phyloP scores from a whole-genome alignment of 1,140 invertebrate species.

The Laodelphax striatellus region DNA sequence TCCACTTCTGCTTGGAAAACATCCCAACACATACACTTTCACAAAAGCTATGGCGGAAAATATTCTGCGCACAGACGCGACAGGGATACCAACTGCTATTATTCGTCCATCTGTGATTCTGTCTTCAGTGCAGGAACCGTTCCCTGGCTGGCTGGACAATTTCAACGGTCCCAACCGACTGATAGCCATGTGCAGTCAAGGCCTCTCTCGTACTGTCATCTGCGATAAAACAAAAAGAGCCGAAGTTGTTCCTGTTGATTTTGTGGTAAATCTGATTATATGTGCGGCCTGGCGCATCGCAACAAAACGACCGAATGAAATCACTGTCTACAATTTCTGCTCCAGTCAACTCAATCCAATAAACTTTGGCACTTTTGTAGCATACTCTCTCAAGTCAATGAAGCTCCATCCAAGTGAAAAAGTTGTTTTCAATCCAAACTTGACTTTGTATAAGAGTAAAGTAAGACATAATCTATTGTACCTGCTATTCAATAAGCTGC shows the following conservation, averaged over 20 bases:
- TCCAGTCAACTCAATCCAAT: slow-evolving; percentile 44
- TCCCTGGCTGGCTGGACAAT: slow-evolving; percentile 91
- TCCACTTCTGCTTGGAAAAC: slow-evolving; percentile 46
- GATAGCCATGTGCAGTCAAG: slow-evolving; percentile 73
- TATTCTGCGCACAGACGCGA: slow-evolving; percentile 47
- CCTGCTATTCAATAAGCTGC: slow-evolving; percentile 5
- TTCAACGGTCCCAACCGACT: slow-evolving; percentile 75
- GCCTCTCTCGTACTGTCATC: slow-evolving; percentile 73
- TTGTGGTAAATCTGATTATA: slow-evolving; percentile 79
- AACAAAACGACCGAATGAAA: slow-evolving; percentile 38
- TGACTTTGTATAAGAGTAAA: background rate
- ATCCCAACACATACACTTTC: slow-evolving; percentile 81
- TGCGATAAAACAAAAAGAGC: slow-evolving; percentile 58
- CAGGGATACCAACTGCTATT: slow-evolving; percentile 71
- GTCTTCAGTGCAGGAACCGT: slow-evolving; percentile 59
- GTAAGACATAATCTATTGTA: background rate
- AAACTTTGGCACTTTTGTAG: slow-evolving; percentile 1
- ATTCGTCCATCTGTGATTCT: slow-evolving; percentile 86
- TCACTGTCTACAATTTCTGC: slow-evolving; percentile 53
- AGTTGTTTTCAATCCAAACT: slow-evolving; percentile 4
- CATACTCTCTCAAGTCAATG: background rate
- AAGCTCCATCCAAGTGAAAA: background rate
- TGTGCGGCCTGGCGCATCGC: slow-evolving; percentile 62
- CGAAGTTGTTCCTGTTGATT: slow-evolving; percentile 84
- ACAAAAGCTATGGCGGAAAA: slow-evolving; percentile 78